Percentiles rank a stretch among this genome's conserved stretches.
Conservation (phyloP, 2,797 vertebrate species). For the Poeciliopsis gracilis region DNA sequence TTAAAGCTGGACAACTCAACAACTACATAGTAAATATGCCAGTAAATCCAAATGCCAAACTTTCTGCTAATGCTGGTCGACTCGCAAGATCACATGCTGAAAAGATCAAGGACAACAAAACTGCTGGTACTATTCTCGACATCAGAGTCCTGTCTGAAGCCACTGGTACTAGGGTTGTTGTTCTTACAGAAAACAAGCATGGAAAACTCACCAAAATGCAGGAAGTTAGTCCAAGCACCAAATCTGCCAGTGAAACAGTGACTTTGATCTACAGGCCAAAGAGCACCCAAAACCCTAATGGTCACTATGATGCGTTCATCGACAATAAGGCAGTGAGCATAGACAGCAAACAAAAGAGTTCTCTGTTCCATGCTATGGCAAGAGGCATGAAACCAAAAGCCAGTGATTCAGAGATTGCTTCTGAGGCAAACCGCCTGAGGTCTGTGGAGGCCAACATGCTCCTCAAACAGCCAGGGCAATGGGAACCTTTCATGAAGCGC, state of each 20-base stretch:
- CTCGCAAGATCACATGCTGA: conserved; percentile 6
- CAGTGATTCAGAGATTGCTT: conserved; percentile 16
- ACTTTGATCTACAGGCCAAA: conserved; percentile 53
- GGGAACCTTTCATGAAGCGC: conserved; percentile 30
- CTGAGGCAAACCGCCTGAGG: neutral
- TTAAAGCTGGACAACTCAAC: conserved; percentile 34
- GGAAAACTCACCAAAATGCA: conserved; percentile 25
- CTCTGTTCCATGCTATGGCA: conserved; percentile 40
- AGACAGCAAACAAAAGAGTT: conserved; percentile 2
- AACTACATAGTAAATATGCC: conserved; percentile 24
- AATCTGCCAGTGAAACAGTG: conserved; percentile 33
- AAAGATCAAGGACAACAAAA: neutral
- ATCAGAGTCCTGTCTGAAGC: conserved; percentile 21
- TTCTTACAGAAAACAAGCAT: conserved; percentile 18
- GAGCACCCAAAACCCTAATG: conserved; percentile 29
- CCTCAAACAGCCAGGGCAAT: conserved; percentile 16
- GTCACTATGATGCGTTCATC: conserved; percentile 39
- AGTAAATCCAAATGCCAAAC: conserved; percentile 11
- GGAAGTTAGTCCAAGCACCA: conserved; percentile 11
- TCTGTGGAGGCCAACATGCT: neutral
- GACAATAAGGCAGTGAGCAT: conserved; percentile 13
- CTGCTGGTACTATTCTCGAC: conserved; percentile 6
- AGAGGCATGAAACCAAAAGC: conserved; percentile 15
- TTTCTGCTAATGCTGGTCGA: neutral
- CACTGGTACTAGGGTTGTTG: conserved; percentile 25